Base-by-base conservation (phyloP, 1,140 invertebrate species). In the Bursaphelenchus mucronatus region DNA sequence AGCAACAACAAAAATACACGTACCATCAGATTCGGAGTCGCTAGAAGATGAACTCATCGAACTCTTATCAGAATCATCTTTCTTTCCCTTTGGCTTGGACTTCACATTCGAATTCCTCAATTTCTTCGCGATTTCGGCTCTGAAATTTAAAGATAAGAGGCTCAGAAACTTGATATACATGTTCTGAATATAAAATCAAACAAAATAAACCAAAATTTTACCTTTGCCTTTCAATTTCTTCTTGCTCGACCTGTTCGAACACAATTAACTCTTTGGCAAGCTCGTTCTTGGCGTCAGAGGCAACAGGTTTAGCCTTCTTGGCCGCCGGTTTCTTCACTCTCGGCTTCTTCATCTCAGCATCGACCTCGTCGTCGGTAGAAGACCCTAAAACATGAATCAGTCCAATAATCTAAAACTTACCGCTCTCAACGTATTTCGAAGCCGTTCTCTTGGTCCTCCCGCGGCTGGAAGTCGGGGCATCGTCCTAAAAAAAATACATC, bases 231-330 rank as follows among this genome's bases (percentile, higher is more conserved):
- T 43, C 54, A 10, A 15, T 52, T 41, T 71, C 70, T 13, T 40
- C 41, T 40, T 64, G 41, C 40, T 71, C 69, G 47, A 71, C 67
- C 52, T 54, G 30, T 41, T 71, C 50, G 49, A 57, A 71, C 41
- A 71, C 64, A 19, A 64, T 57, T 43, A 53, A 50, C 44, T 71
- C 70, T 13, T 56, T 44, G 13, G 71, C 69, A 58, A 54, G 47
- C 41, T 71, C 70, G 46, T 21, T 63, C 57, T 30, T 30, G 30
- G 30, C 30, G 30, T 30, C 30, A 30, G 30, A 30, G 30, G 30
- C 30, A 30, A 30, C 30, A 30, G 30, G 30, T 5, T 30, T 30
- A 30, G 30, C 30, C 30, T 30, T 30, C 30, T 30, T 30, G 30
- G 30, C 30, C 30, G 30, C 30, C 30, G 30, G 30, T 30, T 30